Percentiles rank a stretch among this genome's conserved stretches.
Evolutionary conservation across 2,888 invertebrate species (phyloP).

Genomic region (Copidosoma aretas): DNA sequence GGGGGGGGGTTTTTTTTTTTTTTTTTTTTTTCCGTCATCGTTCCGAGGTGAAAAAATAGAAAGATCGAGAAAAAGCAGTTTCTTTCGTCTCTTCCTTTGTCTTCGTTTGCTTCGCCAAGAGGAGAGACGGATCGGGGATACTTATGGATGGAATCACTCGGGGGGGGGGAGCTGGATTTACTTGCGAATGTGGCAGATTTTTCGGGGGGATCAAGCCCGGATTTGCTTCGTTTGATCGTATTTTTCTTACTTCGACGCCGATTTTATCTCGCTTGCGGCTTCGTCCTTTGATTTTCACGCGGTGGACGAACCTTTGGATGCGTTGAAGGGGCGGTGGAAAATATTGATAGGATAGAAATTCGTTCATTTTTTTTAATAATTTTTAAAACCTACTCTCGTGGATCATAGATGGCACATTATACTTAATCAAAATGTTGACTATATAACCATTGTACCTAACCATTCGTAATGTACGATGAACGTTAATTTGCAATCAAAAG

Average conservation of each 20-base stretch:
- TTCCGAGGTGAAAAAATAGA: no score
- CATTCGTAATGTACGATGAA: no score
- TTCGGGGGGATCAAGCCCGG: constrained; percentile 20
- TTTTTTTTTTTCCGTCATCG: neutral
- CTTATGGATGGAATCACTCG: constrained; percentile 13
- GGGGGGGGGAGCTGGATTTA: constrained; percentile 10
- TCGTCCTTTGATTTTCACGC: neutral
- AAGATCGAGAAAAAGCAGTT: neutral
- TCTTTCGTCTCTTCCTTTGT: neutral
- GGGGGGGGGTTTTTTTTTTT: no score
- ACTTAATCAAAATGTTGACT: no score
- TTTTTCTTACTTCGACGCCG: neutral
- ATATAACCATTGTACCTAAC: no score
- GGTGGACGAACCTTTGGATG: no score
- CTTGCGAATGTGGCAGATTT: constrained; percentile 47
- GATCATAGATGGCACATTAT: no score
- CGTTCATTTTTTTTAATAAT: no score
- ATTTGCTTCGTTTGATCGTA: constrained; percentile 15
- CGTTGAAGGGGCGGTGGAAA: no score
- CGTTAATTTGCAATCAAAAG: no score
- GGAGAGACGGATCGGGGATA: neutral
- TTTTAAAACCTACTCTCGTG: no score
- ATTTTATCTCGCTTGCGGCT: constrained; percentile 3
- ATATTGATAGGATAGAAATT: no score
- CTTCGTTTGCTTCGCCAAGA: neutral